phyloP scores from a whole-genome alignment of 2,888 invertebrate genomes.

The Andrena dorsata region DNA sequence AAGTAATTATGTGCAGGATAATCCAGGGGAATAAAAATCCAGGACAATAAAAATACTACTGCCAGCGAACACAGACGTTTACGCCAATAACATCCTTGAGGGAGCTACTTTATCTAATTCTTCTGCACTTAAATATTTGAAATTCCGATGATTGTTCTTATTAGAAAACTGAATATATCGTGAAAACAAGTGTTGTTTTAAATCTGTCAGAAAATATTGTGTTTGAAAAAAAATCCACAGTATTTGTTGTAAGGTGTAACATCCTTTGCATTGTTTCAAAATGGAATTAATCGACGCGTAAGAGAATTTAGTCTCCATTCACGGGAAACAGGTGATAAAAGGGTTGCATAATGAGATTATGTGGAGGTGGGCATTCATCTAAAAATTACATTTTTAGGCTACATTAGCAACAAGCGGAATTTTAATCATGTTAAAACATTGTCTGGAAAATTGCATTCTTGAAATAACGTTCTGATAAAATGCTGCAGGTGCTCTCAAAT shows the following conservation, averaged over 20 bases:
- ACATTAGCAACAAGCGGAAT: neutral
- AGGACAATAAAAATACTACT: too few species aligned
- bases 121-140: too few species aligned
- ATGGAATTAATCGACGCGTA: neutral
- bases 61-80: too few species aligned
- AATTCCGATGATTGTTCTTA: too few species aligned
- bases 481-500: neutral
- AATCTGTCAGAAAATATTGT: too few species aligned
- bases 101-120: too few species aligned
- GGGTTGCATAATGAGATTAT: neutral
- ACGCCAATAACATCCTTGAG: too few species aligned
- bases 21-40: too few species aligned
- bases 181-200: too few species aligned
- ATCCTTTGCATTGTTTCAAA: neutral
- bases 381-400: neutral
- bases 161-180: too few species aligned
- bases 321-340: neutral
- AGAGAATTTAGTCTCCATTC: neutral
- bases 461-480: neutral
- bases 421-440: constrained; percentile 18
- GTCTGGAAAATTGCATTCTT: neutral
- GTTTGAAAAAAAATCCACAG: too few species aligned
- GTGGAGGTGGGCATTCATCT: neutral
- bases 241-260: neutral
- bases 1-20: too few species aligned